Conservation (phyloP, 2,888 invertebrate species). For the Xylota segnis region DNA sequence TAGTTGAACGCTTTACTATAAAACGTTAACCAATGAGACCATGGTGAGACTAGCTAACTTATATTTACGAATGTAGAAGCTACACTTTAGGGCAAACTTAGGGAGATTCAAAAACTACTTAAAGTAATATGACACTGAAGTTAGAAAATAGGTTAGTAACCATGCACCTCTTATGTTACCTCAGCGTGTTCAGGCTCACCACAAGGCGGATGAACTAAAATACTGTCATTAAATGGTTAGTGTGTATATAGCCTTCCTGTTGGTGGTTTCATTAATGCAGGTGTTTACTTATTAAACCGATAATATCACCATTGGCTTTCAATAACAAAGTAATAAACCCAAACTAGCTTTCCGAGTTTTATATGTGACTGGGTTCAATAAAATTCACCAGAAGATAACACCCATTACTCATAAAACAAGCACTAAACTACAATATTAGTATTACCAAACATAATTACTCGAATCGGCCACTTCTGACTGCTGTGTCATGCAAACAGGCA, state of each 20-base stretch:
- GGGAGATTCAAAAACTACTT: too few relatives aligned
- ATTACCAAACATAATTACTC: constrained; percentile 19
- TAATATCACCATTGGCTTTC: constrained; percentile 8
- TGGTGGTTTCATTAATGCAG: neutral
- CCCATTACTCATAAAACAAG: constrained; percentile 42
- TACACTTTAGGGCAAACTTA: too few relatives aligned
- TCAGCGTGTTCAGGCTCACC: neutral
- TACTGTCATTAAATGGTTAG: neutral
- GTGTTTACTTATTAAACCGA: constrained; percentile 2
- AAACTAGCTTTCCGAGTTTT: neutral
- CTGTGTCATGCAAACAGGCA: constrained; percentile 6
- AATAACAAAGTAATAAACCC: constrained; percentile 29
- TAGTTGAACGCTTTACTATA: too few relatives aligned
- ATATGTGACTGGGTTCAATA: neutral
- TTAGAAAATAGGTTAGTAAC: too few relatives aligned
- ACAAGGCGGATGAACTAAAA: too few relatives aligned
- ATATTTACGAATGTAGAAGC: too few relatives aligned
- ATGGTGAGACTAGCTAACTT: too few relatives aligned
- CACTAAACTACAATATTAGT: constrained; percentile 30
- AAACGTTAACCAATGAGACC: too few relatives aligned
- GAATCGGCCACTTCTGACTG: neutral
- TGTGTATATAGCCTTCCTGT: neutral
- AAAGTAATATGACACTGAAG: too few relatives aligned
- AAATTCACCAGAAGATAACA: constrained; percentile 20
- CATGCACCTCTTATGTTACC: too few relatives aligned